A percentile compares a stretch with the other conserved stretches of the same genome.
phyloP scores from a whole-genome alignment of 1,140 invertebrate genomes.

The Pseudomyrmex pallidus region DNA sequence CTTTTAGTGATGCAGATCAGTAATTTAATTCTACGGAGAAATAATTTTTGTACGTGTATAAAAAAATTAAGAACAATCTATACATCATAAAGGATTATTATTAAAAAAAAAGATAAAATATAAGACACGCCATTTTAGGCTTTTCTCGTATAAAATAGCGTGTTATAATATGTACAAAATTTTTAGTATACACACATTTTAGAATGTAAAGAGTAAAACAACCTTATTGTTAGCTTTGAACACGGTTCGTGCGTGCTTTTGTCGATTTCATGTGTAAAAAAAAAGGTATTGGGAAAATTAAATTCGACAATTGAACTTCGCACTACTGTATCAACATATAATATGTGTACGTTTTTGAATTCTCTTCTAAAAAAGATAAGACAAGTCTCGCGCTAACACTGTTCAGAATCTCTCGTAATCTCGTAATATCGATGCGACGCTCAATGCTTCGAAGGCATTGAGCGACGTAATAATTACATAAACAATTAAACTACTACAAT shows the following conservation, averaged over 20 bases:
- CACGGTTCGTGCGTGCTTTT: conserved; percentile 37
- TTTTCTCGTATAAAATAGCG: conserved; percentile 69
- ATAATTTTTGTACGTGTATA: neutral
- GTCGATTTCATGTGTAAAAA: conserved; percentile 9
- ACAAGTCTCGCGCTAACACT: neutral
- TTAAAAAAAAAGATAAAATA: conserved; percentile 3
- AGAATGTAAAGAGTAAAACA: conserved; percentile 42
- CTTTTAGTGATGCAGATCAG: too few species aligned
- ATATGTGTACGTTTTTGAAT: neutral
- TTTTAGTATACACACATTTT: conserved; percentile 55
- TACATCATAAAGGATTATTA: neutral
- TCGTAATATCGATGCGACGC: conserved; percentile 20
- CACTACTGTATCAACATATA: conserved; percentile 13
- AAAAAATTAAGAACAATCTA: neutral
- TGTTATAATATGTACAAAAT: conserved; percentile 67
- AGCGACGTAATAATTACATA: neutral
- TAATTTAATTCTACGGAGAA: too few species aligned
- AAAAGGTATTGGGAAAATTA: conserved; percentile 7
- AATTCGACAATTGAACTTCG: conserved; percentile 1
- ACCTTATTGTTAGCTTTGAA: conserved; percentile 32
- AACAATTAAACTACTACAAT: conserved; percentile 51
- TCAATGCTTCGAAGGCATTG: neutral
- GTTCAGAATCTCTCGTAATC: conserved; percentile 8
- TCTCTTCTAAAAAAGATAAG: neutral
- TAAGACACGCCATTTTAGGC: conserved; percentile 26